phyloP scores from a whole-genome alignment of 2,113 vertebrate species.

The Pithys albifrons region DNA sequence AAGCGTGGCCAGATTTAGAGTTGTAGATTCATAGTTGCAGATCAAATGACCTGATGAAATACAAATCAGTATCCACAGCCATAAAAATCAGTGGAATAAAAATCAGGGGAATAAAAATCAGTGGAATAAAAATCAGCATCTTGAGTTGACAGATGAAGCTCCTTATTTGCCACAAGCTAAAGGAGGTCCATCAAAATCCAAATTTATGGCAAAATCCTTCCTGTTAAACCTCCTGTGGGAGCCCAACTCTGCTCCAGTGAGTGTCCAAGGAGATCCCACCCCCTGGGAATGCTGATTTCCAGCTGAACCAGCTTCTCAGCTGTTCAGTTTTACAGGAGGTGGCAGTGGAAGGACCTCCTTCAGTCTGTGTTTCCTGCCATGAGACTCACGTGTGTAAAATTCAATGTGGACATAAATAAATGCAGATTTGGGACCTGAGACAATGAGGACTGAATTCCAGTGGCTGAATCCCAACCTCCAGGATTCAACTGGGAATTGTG shows the following conservation, averaged over 20 bases:
- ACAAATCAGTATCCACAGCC: too few species aligned
- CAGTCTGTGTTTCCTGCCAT: neutral
- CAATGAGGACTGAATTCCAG: conserved; percentile 1
- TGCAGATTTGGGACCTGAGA: conserved; percentile 20
- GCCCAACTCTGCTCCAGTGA: accelerated
- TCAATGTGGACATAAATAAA: conserved; percentile 8
- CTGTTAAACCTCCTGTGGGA: neutral
- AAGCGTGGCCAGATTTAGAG: neutral
- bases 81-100: neutral
- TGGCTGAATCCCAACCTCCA: neutral
- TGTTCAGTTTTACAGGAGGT: neutral
- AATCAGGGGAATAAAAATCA: neutral
- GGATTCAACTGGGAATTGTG: conserved; percentile 13
- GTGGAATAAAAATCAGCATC: neutral
- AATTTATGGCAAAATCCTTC: neutral
- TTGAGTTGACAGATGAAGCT: neutral
- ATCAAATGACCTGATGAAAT: neutral
- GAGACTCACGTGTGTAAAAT: neutral
- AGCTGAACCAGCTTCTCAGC: neutral
- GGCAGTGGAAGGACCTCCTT: neutral
- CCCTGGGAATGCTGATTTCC: neutral
- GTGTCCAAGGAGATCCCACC: neutral
- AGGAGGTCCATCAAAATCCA: neutral
- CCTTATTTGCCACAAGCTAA: neutral
- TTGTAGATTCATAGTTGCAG: accelerated